Percentiles rank a stretch among this genome's conserved stretches.
Conservation (phyloP, 2,888 invertebrate genomes). For the Eupithecia abbreviata region DNA sequence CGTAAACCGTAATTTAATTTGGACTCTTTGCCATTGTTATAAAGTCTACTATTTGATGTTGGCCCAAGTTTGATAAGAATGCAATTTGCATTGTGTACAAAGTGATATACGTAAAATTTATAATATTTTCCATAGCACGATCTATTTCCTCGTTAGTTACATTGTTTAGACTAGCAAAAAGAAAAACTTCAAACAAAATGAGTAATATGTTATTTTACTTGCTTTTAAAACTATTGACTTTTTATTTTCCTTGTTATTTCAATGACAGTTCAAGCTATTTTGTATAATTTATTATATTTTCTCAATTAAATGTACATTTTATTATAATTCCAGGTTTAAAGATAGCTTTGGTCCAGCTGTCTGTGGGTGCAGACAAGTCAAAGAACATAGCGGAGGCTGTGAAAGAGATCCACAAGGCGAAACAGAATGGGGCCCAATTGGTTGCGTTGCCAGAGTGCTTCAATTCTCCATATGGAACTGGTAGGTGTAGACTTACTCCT, state of each 20-base stretch:
- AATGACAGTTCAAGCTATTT: too few species aligned
- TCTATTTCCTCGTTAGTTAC: background rate
- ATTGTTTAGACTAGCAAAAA: background rate
- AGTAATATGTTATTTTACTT: constrained; percentile 6
- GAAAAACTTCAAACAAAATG: background rate
- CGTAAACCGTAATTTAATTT: background rate
- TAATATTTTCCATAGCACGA: background rate
- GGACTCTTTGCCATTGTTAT: background rate
- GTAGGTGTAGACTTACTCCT: constrained; percentile 69
- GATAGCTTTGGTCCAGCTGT: constrained; percentile 92
- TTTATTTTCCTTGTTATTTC: background rate
- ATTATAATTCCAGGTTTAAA: constrained; percentile 77
- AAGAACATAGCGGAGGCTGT: constrained; percentile 90
- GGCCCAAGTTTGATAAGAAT: background rate
- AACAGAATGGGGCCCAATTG: constrained; percentile 84
- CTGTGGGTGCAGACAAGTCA: constrained; percentile 89
- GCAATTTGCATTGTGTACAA: background rate
- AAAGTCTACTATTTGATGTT: background rate
- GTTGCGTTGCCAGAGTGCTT: constrained; percentile 93
- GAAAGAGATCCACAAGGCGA: constrained; percentile 88
- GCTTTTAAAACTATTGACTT: background rate
- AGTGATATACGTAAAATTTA: background rate
- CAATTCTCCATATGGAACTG: constrained; percentile 96
- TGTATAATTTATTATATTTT: background rate
- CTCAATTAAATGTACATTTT: background rate